phyloP scores from a whole-genome alignment of 2,797 vertebrate species.

The Ispidina lecontei region DNA sequence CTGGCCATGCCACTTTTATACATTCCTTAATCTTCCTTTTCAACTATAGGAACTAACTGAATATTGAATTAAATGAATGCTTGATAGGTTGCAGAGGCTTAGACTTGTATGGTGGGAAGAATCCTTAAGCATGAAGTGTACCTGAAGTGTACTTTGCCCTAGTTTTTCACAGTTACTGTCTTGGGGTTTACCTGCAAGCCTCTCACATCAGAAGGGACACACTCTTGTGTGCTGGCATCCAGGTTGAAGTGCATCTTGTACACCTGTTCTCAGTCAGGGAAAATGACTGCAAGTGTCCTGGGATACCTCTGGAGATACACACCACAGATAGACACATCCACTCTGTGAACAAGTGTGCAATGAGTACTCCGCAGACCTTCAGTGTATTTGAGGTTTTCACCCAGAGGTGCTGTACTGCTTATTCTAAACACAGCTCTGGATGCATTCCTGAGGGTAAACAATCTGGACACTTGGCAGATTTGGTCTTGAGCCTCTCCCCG shows the following conservation, averaged over 20 bases:
- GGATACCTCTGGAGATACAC: fast-evolving
- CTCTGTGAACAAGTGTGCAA: background rate
- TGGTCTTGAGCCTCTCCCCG: background rate
- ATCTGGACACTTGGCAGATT: constrained; percentile 6
- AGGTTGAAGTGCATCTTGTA: background rate
- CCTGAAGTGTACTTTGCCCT: background rate
- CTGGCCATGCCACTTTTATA: background rate
- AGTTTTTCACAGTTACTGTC: background rate
- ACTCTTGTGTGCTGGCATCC: background rate
- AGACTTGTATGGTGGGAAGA: background rate
- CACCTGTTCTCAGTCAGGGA: background rate
- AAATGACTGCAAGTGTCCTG: background rate
- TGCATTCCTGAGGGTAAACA: background rate
- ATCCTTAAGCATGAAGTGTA: background rate
- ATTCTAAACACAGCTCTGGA: background rate
- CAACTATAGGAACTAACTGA: background rate
- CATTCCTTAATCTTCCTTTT: background rate
- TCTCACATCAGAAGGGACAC: background rate
- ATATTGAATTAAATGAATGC: background rate
- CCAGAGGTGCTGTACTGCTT: background rate
- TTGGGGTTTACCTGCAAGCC: background rate
- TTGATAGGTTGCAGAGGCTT: background rate
- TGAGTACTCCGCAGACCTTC: background rate
- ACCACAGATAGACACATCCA: fast-evolving
- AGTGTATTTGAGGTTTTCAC: background rate